Evolutionary conservation across 2,797 vertebrate species (phyloP).

Genomic region (Loris lydekkerianus): DNA sequence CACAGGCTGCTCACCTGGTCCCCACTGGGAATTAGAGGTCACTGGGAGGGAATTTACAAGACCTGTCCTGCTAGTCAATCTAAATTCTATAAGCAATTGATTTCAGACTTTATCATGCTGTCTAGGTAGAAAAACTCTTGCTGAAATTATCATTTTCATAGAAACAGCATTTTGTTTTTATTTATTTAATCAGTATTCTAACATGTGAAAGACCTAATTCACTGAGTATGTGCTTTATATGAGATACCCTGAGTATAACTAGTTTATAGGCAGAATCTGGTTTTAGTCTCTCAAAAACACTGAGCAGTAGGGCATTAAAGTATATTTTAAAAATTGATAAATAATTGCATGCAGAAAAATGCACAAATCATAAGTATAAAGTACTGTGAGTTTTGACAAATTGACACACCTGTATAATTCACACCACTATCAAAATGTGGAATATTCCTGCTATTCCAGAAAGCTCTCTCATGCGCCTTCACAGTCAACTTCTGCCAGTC

Average conservation of each 20-base stretch:
- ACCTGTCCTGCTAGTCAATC: neutral
- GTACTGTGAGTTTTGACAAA: neutral
- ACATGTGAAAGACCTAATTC: neutral
- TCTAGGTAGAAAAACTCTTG: neutral
- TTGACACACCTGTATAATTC: neutral
- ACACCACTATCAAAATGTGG: neutral
- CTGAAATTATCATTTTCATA: neutral
- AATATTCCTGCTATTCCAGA: too few species aligned
- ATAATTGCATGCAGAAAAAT: neutral
- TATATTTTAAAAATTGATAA: neutral
- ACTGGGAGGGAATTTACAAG: accelerated
- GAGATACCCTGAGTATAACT: neutral
- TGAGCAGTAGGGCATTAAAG: neutral
- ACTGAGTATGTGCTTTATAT: neutral
- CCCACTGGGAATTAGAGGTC: neutral
- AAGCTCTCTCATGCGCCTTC: neutral
- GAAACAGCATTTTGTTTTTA: neutral
- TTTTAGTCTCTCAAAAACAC: neutral
- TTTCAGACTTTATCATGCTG: neutral
- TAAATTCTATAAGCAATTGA: neutral
- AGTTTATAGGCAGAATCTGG: neutral
- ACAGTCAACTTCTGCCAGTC: neutral
- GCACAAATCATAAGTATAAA: neutral
- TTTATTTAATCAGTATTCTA: neutral
- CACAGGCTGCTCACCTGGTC: neutral